phyloP scores from a whole-genome alignment of 2,888 invertebrate genomes.

The Deilephila porcellus region DNA sequence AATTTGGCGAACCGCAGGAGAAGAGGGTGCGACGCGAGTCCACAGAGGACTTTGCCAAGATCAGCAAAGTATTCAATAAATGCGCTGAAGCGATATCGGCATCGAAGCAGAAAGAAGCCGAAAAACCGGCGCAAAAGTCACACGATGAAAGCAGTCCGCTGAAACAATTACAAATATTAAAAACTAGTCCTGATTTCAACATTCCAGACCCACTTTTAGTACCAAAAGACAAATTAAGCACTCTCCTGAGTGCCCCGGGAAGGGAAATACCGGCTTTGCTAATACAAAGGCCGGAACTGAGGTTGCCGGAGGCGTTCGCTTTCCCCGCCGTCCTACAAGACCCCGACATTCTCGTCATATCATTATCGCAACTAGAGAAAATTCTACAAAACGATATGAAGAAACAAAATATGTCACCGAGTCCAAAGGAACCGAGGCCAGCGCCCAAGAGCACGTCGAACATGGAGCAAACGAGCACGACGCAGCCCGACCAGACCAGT shows the following conservation, averaged over 20 bases:
- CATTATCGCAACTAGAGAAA: constrained; percentile 89
- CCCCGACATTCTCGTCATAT: constrained; percentile 91
- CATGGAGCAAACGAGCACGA: constrained; percentile 52
- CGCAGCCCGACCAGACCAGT: constrained; percentile 58
- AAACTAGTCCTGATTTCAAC: constrained; percentile 87
- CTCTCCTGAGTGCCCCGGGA: constrained; percentile 89
- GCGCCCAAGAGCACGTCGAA: constrained; percentile 52
- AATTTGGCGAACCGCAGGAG: constrained; percentile 79
- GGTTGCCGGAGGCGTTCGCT: constrained; percentile 89
- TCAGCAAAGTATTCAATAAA: constrained; percentile 72
- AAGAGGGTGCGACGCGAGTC: constrained; percentile 71
- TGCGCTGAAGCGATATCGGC: constrained; percentile 58
- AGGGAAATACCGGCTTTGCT: constrained; percentile 91
- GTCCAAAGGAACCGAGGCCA: constrained; percentile 50
- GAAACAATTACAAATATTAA: constrained; percentile 88
- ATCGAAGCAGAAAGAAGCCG: constrained; percentile 58
- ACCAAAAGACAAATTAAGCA: constrained; percentile 90
- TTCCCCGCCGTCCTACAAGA: constrained; percentile 90
- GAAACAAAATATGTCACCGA: constrained; percentile 46
- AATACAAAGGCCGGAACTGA: constrained; percentile 88
- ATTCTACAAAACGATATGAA: constrained; percentile 84
- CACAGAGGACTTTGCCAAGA: constrained; percentile 68
- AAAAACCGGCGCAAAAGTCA: constrained; percentile 54
- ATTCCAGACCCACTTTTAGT: constrained; percentile 93
- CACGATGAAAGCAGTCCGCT: constrained; percentile 84